phyloP scores from a whole-genome alignment of 2,888 invertebrate species.

The Myathropa florea region DNA sequence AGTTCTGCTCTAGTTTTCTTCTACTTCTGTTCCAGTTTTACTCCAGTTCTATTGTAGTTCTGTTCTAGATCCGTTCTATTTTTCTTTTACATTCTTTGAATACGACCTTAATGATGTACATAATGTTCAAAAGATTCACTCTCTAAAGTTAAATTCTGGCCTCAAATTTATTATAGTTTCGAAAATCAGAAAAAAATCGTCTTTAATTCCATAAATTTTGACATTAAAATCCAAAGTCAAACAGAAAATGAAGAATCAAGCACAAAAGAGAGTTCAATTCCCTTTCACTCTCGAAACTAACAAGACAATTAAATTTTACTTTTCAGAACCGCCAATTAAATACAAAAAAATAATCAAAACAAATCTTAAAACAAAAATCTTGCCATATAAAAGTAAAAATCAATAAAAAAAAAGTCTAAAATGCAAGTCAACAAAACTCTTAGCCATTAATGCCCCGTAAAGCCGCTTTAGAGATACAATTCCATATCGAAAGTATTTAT shows the following conservation, averaged over 20 bases:
- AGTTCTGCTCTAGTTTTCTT: no score
- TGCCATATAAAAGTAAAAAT: slow-evolving; percentile 38
- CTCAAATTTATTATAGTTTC: no score
- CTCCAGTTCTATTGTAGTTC: no score
- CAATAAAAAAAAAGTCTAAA: slow-evolving; percentile 16
- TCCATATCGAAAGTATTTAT: neutral
- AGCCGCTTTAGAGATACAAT: neutral
- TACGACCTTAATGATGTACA: no score
- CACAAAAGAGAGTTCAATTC: slow-evolving; percentile 38
- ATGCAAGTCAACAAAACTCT: slow-evolving; percentile 45
- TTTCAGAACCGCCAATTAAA: slow-evolving; percentile 42
- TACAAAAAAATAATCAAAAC: neutral
- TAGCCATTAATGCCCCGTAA: slow-evolving; percentile 22
- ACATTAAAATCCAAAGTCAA: neutral
- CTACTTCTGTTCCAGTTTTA: no score
- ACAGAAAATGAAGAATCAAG: slow-evolving; percentile 53
- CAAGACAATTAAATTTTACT: slow-evolving; percentile 30
- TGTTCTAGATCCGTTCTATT: no score
- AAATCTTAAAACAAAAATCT: slow-evolving; percentile 29
- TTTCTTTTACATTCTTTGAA: no score
- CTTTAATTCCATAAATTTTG: neutral
- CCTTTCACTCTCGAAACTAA: slow-evolving; percentile 5
- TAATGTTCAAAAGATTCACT: no score
- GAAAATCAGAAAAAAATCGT: neutral
- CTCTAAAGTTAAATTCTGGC: no score